Conservation (phyloP, 2,888 invertebrate species). For the Cheilosia urbana region DNA sequence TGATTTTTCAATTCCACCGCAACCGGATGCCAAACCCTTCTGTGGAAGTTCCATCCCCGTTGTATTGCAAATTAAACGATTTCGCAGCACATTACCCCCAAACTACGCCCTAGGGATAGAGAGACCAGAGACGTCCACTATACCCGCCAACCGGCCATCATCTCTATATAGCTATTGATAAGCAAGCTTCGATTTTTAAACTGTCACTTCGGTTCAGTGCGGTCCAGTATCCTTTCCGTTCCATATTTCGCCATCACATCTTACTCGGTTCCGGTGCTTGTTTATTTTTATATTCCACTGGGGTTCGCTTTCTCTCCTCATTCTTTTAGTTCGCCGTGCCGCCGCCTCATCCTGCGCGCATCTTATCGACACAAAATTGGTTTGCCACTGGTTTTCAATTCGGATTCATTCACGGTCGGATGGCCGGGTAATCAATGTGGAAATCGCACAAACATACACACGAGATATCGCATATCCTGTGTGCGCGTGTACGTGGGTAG, state of each 20-base stretch:
- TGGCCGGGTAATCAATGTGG: constrained; percentile 61
- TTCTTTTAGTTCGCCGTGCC: background rate
- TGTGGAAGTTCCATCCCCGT: background rate
- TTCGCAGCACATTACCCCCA: constrained; percentile 50
- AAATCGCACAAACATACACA: constrained; percentile 42
- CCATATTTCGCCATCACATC: background rate
- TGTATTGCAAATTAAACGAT: constrained; percentile 38
- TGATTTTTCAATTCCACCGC: constrained; percentile 17
- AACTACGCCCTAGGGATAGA: constrained; percentile 24
- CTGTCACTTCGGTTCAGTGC: constrained; percentile 47
- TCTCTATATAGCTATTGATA: constrained; percentile 22
- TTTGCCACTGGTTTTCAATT: constrained; percentile 65
- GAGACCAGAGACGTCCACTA: background rate
- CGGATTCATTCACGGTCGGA: constrained; percentile 64
- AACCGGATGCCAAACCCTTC: background rate
- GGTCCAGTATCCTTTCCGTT: background rate
- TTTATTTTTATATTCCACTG: constrained; percentile 53
- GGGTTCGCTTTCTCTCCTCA: constrained; percentile 2
- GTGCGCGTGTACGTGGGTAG: constrained; percentile 13
- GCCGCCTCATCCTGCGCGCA: background rate
- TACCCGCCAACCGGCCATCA: constrained; percentile 32
- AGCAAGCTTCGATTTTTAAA: constrained; percentile 39
- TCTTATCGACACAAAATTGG: constrained; percentile 50
- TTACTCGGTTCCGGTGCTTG: background rate
- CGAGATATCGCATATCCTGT: constrained; percentile 13